Percentiles rank a stretch among this genome's conserved stretches.
phyloP scores from a whole-genome alignment of 2,888 invertebrate genomes.

The Cryptocephalus primarius region DNA sequence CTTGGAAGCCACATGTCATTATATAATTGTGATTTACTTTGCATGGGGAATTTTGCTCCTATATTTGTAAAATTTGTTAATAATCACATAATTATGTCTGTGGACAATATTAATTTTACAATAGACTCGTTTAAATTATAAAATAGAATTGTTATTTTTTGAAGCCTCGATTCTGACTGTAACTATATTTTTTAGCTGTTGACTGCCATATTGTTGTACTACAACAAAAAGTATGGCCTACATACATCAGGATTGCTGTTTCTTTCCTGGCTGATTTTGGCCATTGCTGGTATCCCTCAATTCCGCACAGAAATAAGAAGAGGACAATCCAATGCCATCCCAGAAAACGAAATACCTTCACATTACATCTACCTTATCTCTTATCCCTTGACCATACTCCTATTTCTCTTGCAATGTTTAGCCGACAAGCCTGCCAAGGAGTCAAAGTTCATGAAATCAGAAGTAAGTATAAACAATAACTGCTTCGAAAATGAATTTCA shows the following conservation, averaged over 20 bases:
- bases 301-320: constrained; percentile 12
- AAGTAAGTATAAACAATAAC: constrained; percentile 5
- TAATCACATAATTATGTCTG: too few species aligned
- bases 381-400: constrained; percentile 27
- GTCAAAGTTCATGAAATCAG: constrained; percentile 11
- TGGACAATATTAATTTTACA: too few species aligned
- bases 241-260: constrained; percentile 45
- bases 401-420: constrained; percentile 32
- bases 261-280: constrained; percentile 43
- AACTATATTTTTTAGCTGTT: constrained; percentile 3
- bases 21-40: too few species aligned
- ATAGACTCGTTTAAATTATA: too few species aligned
- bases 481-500: background rate
- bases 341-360: constrained; percentile 1
- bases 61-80: too few species aligned
- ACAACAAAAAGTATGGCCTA: constrained; percentile 40
- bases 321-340: background rate
- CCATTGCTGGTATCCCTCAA: constrained; percentile 30
- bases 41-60: too few species aligned
- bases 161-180: too few species aligned
- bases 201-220: constrained; percentile 29
- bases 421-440: constrained; percentile 27
- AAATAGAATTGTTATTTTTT: too few species aligned
- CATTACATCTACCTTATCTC: constrained; percentile 26
- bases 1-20: too few species aligned